These are phyloP conservation scores for Lacerta agilis DNA, from an alignment of 2,797 vertebrate species.

Conservation along the genomic window DNA sequence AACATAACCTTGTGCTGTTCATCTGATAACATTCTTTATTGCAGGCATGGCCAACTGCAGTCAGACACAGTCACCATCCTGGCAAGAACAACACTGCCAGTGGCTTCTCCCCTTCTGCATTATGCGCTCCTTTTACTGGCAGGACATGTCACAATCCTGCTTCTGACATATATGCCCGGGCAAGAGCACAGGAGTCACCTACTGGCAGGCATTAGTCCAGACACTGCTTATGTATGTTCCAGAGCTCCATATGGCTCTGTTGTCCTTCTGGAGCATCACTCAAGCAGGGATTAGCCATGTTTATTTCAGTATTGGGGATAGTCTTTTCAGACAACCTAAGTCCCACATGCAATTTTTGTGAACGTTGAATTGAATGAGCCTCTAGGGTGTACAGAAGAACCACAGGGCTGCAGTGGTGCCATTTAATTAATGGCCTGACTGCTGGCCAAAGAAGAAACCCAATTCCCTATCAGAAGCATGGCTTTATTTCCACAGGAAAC, in stretches of 20 bases:
- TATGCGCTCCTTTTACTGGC: background rate
- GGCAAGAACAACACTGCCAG: background rate
- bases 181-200: background rate
- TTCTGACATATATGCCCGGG: background rate
- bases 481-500: conserved; percentile 50
- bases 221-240: background rate
- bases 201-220: background rate
- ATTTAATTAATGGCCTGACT: conserved; percentile 29
- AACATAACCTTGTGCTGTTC: background rate
- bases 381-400: background rate
- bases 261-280: background rate
- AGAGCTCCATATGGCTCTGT: background rate
- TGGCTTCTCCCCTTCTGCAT: background rate
- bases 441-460: conserved; percentile 55
- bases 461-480: background rate
- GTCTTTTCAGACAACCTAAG: background rate
- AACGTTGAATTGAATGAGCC: background rate
- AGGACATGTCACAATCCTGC: background rate
- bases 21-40: background rate
- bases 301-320: background rate
- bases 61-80: background rate
- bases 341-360: background rate
- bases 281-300: background rate
- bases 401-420: background rate
- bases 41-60: background rate